Evolutionary conservation across 2,113 vertebrate genomes (phyloP).

Genomic region (Pachyramphus minor): DNA sequence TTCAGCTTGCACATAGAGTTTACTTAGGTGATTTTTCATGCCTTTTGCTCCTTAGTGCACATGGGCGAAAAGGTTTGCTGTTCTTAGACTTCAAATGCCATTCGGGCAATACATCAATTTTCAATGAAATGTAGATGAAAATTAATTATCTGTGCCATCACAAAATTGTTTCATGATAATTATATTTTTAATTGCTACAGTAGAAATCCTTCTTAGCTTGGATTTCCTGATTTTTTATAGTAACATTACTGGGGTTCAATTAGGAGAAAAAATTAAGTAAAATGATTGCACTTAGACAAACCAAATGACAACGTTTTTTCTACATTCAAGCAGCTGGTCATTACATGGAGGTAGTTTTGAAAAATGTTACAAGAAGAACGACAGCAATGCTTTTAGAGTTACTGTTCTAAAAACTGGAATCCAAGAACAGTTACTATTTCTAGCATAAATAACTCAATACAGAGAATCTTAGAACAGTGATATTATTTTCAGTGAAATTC

Average conservation of each 20-base stretch:
- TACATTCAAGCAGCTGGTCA: neutral
- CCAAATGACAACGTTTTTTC: neutral
- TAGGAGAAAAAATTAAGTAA: neutral
- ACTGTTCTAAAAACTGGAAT: neutral
- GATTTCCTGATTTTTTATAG: neutral
- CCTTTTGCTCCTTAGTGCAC: neutral
- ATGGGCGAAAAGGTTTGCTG: neutral
- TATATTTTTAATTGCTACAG: neutral
- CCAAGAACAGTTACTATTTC: neutral
- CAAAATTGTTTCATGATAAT: neutral
- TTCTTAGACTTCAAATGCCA: neutral
- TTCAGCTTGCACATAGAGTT: neutral
- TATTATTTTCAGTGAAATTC: neutral
- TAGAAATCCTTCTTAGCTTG: neutral
- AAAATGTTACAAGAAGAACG: neutral
- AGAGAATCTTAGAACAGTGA: neutral
- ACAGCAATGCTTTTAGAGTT: neutral
- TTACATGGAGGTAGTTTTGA: neutral
- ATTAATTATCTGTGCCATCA: neutral
- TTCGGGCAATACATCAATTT: neutral
- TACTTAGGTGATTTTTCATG: neutral
- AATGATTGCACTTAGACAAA: neutral
- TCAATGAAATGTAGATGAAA: neutral
- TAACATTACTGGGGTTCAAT: neutral
- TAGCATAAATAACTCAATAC: neutral